Percentiles rank a stretch among this genome's conserved stretches.
Evolutionary conservation across 2,113 vertebrate genomes (phyloP).

Genomic region (Reinhardtius hippoglossoides): DNA sequence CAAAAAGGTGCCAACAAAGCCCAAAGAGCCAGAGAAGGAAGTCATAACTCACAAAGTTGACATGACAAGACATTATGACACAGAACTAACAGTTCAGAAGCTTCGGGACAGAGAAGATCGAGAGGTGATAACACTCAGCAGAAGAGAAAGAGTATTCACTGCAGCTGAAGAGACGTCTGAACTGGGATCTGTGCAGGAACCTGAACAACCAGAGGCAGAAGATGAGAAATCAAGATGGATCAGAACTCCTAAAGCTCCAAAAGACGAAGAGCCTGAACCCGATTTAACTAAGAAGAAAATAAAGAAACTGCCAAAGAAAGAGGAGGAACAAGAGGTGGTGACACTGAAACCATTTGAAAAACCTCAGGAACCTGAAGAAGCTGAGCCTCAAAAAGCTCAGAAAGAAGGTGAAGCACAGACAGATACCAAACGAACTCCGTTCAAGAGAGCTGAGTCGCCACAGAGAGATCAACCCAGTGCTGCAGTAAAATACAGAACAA

Average conservation of each 20-base stretch:
- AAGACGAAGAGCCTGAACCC: constrained; percentile 54
- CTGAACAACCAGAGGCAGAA: constrained; percentile 30
- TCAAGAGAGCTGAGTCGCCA: constrained; percentile 32
- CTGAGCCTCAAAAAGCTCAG: constrained; percentile 28
- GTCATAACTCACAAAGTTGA: constrained; percentile 42
- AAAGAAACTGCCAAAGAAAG: constrained; percentile 60
- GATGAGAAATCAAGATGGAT: constrained; percentile 57
- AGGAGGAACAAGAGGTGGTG: constrained; percentile 62
- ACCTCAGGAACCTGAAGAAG: constrained; percentile 41
- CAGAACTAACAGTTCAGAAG: constrained; percentile 40
- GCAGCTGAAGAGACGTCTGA: constrained; percentile 35
- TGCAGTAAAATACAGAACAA: constrained; percentile 25
- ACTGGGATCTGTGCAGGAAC: constrained; percentile 15
- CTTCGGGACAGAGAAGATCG: constrained; percentile 46
- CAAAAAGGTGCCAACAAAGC: constrained; percentile 67
- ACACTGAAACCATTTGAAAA: constrained; percentile 72
- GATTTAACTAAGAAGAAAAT: constrained; percentile 67
- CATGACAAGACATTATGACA: constrained; percentile 51
- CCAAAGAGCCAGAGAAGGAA: constrained; percentile 68
- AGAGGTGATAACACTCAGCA: constrained; percentile 35
- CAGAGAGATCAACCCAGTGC: constrained; percentile 31
- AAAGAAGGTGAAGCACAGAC: constrained; percentile 43
- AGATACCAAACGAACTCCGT: constrained; percentile 16
- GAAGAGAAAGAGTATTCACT: constrained; percentile 47
- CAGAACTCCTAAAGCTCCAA: constrained; percentile 51